Evolutionary conservation across 2,113 vertebrate genomes (phyloP), one percentile per base, ranked within the genome.

Genomic region (Stigmatopora argus): DNA sequence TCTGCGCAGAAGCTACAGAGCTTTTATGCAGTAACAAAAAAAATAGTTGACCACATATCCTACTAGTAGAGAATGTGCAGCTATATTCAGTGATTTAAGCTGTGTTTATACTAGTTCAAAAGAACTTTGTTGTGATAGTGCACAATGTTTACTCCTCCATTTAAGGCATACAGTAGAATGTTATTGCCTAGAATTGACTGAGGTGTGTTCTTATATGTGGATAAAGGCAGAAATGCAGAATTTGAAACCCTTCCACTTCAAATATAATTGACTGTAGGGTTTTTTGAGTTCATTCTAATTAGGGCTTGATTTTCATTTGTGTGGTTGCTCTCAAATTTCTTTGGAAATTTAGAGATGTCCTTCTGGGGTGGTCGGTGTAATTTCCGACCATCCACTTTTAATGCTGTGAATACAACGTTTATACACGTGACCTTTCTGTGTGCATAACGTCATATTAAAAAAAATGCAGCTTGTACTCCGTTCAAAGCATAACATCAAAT

Each of bases 391-490:
- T 53, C 35, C 5, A 18, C 44, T 88, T 88, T 88, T 87, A 90
- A 91, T 90, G 88, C 90, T 91, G 89, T 90, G 89, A 91, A 91
- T 83, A 86, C 74, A 70, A 67, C 63, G 77, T 74, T 70, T 79
- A 73, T 71, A 84, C 74, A 70, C 78, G 70, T 72, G 78, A 18
- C 61, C 67, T 80, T 67, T 78, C 77, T 78, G 73, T 78, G 73
- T 83, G 66, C 78, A 66, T 82, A 69, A 51, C 67, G 78, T 76
- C 75, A 76, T 85, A 80, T 70, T 31, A 31, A 31, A 31, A 66
- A 65, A 78, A 79, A 70, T 62, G 59, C 65, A 77, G 71, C 67
- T 78, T 71, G 79, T 69, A 63, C 78, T 79, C 58, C 68, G 23
- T 75, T 57, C 46, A 69, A 67, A 65, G 71, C 66, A 77, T 75